Base-by-base conservation (phyloP, 2,797 vertebrate genomes). In the Clarias fuscus region DNA sequence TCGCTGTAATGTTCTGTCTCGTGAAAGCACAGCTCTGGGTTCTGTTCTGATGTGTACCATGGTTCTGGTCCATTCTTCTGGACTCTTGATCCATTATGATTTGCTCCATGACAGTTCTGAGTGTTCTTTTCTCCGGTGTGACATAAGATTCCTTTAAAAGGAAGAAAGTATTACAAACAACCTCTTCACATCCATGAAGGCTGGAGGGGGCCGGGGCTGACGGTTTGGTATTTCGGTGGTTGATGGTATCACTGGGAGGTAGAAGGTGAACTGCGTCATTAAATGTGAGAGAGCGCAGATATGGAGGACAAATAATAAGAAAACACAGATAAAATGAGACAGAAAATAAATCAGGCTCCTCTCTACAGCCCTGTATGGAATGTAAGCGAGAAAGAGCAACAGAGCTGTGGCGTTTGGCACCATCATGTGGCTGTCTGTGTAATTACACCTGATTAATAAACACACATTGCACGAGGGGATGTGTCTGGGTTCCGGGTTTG, bases 371-470 rank as follows among this genome's bases (percentile, higher is more conserved):
- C 11, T 62, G n/a, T 59, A 64, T 8, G 27, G 68, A 61, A 53
- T 8, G 11, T 40, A 30, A 59, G 53, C 15, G 61, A 65, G n/a
- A 30, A 59, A 43, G 33, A 78, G 84, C 61, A 61, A 33, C 30
- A 83, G 76, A 20, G 22, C 30, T 65, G 70, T 43, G 62, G 17
- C n/a, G 53, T 40, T 62, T 73, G 68, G 83, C 48, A 43, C 86
- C 88, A 88, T 80, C 85, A 68, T 83, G 86, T 88, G 86, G 85
- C 30, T 76, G 58, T 43, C 48, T 11, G 27, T 77, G 27, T 53
- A 56, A 73, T 37, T 81, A 83, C 62, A 80, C 8, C 10, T 75
- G 1, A 85, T 17, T 40, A 65, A 53, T 75, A 75, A 75, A n/a
- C 33, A 48, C 61, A 64, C 30, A 40, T 8, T 81, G 59, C 33